Conservation (phyloP, 2,797 vertebrate species). For the Muscicapa striata region DNA sequence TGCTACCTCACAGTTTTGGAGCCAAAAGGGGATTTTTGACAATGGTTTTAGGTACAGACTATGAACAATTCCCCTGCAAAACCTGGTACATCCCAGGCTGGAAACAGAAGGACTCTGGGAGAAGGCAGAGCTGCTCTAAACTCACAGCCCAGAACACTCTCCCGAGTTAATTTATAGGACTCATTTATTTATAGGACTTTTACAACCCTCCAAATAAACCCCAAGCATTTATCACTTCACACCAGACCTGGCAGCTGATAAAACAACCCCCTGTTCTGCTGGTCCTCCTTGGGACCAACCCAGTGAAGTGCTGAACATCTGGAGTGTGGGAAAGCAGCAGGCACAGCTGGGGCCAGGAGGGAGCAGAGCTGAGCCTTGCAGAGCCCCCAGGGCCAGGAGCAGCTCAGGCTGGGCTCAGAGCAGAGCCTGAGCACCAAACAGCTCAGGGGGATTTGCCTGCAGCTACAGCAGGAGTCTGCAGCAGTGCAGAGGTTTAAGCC, state of each 20-base stretch:
- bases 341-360: neutral
- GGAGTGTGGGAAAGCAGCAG: neutral
- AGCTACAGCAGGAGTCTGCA: neutral
- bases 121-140: neutral
- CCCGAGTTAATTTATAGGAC: neutral
- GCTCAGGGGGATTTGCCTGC: neutral
- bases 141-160: neutral
- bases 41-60: neutral
- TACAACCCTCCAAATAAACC: neutral
- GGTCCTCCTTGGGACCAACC: neutral
- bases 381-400: neutral
- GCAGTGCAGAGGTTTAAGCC: neutral
- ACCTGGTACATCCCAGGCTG: neutral
- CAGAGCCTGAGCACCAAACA: fast-evolving
- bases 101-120: neutral
- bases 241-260: neutral
- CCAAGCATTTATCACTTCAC: neutral
- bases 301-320: neutral
- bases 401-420: neutral
- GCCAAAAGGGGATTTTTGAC: neutral
- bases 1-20: neutral
- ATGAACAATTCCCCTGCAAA: neutral
- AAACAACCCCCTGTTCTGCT: neutral
- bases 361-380: neutral
- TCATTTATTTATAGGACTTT: neutral